These are phyloP conservation scores for Otolemur crassicaudatus DNA, from an alignment of 2,797 vertebrate genomes.

Conservation along the genomic window DNA sequence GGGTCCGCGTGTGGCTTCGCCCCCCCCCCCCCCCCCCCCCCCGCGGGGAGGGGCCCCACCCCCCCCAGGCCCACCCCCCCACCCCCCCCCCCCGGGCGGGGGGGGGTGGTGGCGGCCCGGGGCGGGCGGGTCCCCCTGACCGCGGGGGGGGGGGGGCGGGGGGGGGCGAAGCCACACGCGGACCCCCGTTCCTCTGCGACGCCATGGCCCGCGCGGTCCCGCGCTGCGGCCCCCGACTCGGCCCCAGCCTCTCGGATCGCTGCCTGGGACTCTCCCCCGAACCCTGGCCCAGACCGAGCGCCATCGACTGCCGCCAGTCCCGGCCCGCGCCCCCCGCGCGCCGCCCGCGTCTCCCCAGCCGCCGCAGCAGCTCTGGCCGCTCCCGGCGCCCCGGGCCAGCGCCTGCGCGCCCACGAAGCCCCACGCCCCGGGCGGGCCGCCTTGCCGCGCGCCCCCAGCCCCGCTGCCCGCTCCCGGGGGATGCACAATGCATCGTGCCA, in stretches of 20 bases:
- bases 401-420: neutral
- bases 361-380: neutral
- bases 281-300: neutral
- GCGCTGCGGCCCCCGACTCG: neutral
- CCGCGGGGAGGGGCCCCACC: too few relatives aligned
- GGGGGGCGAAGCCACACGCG: neutral
- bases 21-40: too few relatives aligned
- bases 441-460: neutral
- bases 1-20: too few relatives aligned
- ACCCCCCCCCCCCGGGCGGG: too few relatives aligned
- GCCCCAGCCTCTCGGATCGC: neutral
- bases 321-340: neutral
- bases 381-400: neutral
- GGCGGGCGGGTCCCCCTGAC: neutral
- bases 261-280: neutral
- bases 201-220: neutral
- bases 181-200: neutral
- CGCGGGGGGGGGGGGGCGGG: neutral
- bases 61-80: too few relatives aligned
- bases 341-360: too few relatives aligned
- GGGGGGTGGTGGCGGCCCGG: too few relatives aligned
- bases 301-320: accelerated
- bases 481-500: neutral
- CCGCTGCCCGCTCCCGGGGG: neutral
- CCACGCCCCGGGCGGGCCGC: neutral